Base-by-base conservation (phyloP, 1,140 invertebrate genomes). In the Dryas iulia region DNA sequence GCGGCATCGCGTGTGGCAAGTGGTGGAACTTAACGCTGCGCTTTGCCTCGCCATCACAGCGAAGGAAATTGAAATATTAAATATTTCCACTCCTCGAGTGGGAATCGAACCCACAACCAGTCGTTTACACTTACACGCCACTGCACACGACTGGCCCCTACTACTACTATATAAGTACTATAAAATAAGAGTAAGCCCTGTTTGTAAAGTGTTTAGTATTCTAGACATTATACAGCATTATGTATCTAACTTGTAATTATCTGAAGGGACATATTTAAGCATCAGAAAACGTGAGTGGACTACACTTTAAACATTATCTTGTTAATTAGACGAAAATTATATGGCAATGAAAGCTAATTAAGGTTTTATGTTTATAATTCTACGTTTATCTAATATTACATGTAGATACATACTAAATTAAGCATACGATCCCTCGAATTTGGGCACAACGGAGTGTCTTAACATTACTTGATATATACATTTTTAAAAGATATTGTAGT, bases 241-340 rank as follows among this genome's bases (percentile, higher is more conserved):
- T 52, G 25, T 66, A 66, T 59, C 64, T 59, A 24, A 28, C 31
- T 66, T 28, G 53, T 66, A 66, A 66, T 66, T 59, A 26, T 57
- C 56, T 59, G 39, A 28, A 61, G 39, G 59, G 39, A 61, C 59
- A 28, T 61, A 61, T 52, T 61, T 61, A 61, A 61, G 47, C 59
- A 61, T 61, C 35, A 61, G 25, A 52, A 47, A 61, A 61, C 59
- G 59, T 61, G 59, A 52, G 35, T 3, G 24, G 59, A 61, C 26
- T 61, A 61, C 23, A 47, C 14, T 60, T 18, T 52, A 28, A 61
- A 61, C 14, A 53, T 52, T 61, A 2, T 18, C 39, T 47, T 47
- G n/a, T 47, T 47, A 47, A 47, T 47, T 47, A 47, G 39, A 47
- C 14, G 39, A 47, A 47, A 47, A 47, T 47, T n/a, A 14, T 47